A percentile compares a stretch with the other conserved stretches of the same genome.
Conservation (phyloP, 2,113 vertebrate genomes). For the Oncorhynchus keta region DNA sequence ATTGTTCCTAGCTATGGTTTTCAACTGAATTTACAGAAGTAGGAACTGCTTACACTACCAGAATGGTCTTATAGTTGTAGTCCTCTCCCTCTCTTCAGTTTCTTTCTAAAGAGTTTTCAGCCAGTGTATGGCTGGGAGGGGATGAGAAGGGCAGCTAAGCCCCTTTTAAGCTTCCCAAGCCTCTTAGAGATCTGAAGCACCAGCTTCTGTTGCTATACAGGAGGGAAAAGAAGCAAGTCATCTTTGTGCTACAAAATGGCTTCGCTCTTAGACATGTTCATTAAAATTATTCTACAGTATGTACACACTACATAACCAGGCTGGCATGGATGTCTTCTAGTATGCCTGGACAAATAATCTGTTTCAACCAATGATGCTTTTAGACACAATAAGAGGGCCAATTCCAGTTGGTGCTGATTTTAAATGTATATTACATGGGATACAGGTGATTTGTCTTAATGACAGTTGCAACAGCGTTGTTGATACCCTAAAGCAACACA, state of each 20-base stretch:
- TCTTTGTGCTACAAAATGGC: constrained; percentile 55
- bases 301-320: background rate
- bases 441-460: constrained; percentile 42
- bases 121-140: constrained; percentile 60
- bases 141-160: constrained; percentile 68
- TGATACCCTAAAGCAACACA: constrained; percentile 37
- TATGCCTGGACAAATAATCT: constrained; percentile 4
- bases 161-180: constrained; percentile 68
- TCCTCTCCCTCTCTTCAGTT: constrained; percentile 51
- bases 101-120: constrained; percentile 44
- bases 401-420: constrained; percentile 29
- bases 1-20: background rate
- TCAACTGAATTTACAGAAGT: constrained; percentile 4
- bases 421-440: constrained; percentile 20
- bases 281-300: background rate
- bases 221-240: constrained; percentile 49
- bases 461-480: constrained; percentile 28
- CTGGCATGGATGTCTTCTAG: background rate
- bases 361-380: constrained; percentile 7
- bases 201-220: constrained; percentile 52
- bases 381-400: constrained; percentile 7
- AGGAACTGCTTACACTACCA: background rate
- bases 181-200: constrained; percentile 67
- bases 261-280: constrained; percentile 41
- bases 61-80: background rate